Conservation (phyloP, 2,797 vertebrate genomes). For the Gouania willdenowi region DNA sequence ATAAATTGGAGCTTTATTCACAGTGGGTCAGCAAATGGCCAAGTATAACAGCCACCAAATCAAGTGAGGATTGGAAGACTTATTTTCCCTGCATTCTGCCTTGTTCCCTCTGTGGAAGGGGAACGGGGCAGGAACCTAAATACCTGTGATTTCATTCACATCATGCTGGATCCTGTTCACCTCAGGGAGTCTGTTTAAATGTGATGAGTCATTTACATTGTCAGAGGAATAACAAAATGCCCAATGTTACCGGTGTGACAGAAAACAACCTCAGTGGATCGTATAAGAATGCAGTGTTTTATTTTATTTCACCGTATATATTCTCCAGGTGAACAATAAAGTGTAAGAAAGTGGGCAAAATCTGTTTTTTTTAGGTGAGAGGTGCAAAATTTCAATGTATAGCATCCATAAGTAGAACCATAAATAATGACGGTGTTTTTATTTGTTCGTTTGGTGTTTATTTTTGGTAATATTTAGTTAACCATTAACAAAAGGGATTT, state of each 20-base stretch:
- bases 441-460: too few species aligned
- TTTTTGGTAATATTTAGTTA: too few species aligned
- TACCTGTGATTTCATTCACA: conserved; percentile 58
- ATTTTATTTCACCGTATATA: too few species aligned
- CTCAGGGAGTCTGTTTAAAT: conserved; percentile 53
- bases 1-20: conserved; percentile 64
- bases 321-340: too few species aligned
- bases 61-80: conserved; percentile 47
- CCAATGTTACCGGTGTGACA: conserved; percentile 38
- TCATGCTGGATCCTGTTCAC: conserved; percentile 40
- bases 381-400: too few species aligned
- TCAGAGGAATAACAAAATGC: conserved; percentile 59
- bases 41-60: conserved; percentile 59
- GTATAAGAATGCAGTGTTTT: conserved; percentile 27
- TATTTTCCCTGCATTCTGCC: conserved; percentile 43
- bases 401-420: too few species aligned
- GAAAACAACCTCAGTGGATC: conserved; percentile 46
- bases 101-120: conserved; percentile 27
- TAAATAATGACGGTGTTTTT: too few species aligned
- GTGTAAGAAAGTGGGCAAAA: too few species aligned
- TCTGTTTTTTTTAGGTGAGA: too few species aligned
- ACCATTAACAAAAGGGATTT: too few species aligned
- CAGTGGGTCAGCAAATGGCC: conserved; percentile 61
- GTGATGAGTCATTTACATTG: conserved; percentile 68
- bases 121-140: conserved; percentile 47